Conservation (phyloP, 1,140 invertebrate genomes). For the Zaprionus inermis region DNA sequence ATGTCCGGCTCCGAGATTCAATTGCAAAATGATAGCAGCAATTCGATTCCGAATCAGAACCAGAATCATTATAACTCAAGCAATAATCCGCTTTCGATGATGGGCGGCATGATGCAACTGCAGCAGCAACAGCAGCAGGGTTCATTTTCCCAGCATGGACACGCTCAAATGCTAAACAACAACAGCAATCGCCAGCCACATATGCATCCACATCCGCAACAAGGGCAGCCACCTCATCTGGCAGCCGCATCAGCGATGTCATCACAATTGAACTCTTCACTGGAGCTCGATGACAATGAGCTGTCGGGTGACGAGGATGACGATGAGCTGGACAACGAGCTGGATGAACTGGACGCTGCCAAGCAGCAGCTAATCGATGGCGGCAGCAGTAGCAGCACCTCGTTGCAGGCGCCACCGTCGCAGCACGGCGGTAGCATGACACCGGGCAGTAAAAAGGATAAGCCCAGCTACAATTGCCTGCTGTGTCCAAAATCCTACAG, state of each 20-base stretch:
- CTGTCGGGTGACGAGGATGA: slow-evolving; percentile 79
- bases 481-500: slow-evolving; percentile 80
- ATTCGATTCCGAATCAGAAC: slow-evolving; percentile 11
- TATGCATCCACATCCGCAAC: slow-evolving; percentile 37
- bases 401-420: slow-evolving; percentile 72
- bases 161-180: slow-evolving; percentile 12
- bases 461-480: slow-evolving; percentile 79
- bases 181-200: slow-evolving; percentile 34
- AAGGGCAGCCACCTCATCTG: slow-evolving; percentile 15
- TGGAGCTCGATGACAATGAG: slow-evolving; percentile 77
- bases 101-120: slow-evolving; percentile 78
- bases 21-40: slow-evolving; percentile 41
- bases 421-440: slow-evolving; percentile 52
- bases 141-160: slow-evolving; percentile 26
- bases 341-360: slow-evolving; percentile 75
- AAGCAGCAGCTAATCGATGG: slow-evolving; percentile 81
- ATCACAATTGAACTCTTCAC: slow-evolving; percentile 64
- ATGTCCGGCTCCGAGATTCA: slow-evolving; percentile 63
- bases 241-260: slow-evolving; percentile 17
- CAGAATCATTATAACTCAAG: slow-evolving; percentile 70
- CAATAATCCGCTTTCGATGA: slow-evolving; percentile 75
- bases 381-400: slow-evolving; percentile 80
- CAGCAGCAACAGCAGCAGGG: slow-evolving; percentile 47
- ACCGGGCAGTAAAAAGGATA: slow-evolving; percentile 74
- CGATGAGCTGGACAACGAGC: slow-evolving; percentile 72